Conservation (phyloP, 2,113 vertebrate genomes). For the Stegostoma tigrinum region DNA sequence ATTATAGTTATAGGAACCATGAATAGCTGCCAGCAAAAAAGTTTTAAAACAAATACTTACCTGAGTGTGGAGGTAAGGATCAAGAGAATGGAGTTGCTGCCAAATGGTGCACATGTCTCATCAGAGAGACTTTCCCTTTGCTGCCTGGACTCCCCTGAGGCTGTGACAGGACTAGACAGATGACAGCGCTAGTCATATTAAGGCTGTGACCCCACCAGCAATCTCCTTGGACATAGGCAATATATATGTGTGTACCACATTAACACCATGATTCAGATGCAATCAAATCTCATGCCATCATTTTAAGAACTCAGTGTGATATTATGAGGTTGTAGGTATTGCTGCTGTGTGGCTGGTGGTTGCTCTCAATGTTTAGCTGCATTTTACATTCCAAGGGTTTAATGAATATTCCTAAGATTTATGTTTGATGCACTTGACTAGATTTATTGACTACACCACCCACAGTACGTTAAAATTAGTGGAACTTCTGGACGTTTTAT, state of each 20-base stretch:
- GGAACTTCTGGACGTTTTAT: neutral
- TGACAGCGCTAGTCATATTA: neutral
- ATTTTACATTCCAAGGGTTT: conserved; percentile 17
- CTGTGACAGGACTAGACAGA: neutral
- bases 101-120: too few species aligned
- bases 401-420: conserved; percentile 11
- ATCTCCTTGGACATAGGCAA: neutral
- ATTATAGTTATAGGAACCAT: neutral
- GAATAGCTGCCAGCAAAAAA: neutral
- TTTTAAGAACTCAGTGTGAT: neutral
- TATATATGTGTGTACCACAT: neutral
- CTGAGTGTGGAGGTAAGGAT: neutral
- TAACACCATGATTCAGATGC: neutral
- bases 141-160: neutral
- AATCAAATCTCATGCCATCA: neutral
- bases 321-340: neutral
- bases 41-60: neutral
- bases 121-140: neutral
- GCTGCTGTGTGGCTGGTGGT: neutral
- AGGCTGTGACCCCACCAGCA: neutral
- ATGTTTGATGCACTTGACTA: conserved; percentile 15
- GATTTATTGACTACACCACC: conserved; percentile 10
- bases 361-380: neutral
- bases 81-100: neutral
- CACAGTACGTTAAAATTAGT: neutral